Evolutionary conservation across 2,797 vertebrate genomes (phyloP).

Genomic region (Dryobates pubescens): DNA sequence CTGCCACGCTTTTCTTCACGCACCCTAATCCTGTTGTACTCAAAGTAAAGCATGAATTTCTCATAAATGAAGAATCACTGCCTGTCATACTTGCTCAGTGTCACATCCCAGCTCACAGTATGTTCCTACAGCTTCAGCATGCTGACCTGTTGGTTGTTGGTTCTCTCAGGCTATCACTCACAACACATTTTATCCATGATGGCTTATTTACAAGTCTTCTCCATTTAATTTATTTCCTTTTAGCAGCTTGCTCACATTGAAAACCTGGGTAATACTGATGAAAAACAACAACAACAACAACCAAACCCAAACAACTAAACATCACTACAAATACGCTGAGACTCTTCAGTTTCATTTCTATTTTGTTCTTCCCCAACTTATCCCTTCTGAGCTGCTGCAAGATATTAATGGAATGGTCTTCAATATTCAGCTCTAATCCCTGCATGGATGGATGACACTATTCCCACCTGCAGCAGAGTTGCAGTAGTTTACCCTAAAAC

Average conservation of each 20-base stretch:
- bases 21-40: neutral
- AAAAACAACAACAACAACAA: neutral
- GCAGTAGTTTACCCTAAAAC: too few species aligned
- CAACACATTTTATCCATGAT: neutral
- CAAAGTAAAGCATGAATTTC: neutral
- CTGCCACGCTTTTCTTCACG: too few species aligned
- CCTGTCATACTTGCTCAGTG: neutral
- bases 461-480: too few species aligned
- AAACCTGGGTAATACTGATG: neutral
- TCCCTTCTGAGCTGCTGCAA: too few species aligned
- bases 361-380: neutral
- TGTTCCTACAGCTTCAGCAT: neutral
- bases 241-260: neutral
- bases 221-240: neutral
- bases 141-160: neutral
- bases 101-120: fast-evolving
- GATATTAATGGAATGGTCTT: too few species aligned
- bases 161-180: neutral
- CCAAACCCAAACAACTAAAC: neutral
- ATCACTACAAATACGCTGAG: neutral
- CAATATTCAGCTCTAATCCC: too few species aligned
- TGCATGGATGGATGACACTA: too few species aligned
- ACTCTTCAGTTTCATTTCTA: neutral
- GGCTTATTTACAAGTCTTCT: neutral
- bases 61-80: neutral